Evolutionary conservation across 2,797 vertebrate species (phyloP).

Genomic region (Sebastes umbrosus): DNA sequence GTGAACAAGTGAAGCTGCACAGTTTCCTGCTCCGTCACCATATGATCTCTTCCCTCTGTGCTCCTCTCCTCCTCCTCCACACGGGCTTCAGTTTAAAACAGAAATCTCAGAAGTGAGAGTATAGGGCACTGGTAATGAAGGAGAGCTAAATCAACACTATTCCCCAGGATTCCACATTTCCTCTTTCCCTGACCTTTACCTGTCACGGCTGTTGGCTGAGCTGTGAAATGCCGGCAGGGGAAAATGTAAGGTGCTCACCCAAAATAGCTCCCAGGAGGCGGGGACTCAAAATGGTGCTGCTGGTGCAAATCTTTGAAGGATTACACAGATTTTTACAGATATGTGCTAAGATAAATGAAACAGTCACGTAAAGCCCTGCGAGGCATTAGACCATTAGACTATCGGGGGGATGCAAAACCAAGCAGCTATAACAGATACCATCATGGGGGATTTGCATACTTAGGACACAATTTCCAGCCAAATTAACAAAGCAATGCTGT

Average conservation of each 20-base stretch:
- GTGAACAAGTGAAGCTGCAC: constrained; percentile 1
- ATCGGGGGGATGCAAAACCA: neutral
- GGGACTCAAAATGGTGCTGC: neutral
- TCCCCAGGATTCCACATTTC: constrained; percentile 8
- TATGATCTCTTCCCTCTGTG: neutral
- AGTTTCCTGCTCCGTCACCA: neutral
- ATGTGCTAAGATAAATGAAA: constrained; percentile 19
- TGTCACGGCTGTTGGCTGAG: constrained; percentile 28
- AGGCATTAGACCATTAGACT: neutral
- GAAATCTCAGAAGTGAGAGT: neutral
- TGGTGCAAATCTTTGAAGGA: neutral
- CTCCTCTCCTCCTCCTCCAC: neutral
- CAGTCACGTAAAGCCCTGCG: neutral
- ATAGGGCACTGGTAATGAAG: constrained; percentile 11
- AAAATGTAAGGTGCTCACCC: constrained; percentile 22
- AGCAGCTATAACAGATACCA: neutral
- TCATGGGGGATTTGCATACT: neutral
- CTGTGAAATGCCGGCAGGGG: constrained; percentile 28
- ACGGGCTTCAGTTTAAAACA: neutral
- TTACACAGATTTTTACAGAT: neutral
- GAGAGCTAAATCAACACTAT: constrained; percentile 2
- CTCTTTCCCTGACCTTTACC: constrained; percentile 49
- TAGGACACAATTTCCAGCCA: neutral
- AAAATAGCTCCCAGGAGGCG: constrained; percentile 11
- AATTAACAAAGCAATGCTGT: neutral